Evolutionary conservation across 2,797 vertebrate species (phyloP).

Genomic region (Catamblyrhynchus diadema): DNA sequence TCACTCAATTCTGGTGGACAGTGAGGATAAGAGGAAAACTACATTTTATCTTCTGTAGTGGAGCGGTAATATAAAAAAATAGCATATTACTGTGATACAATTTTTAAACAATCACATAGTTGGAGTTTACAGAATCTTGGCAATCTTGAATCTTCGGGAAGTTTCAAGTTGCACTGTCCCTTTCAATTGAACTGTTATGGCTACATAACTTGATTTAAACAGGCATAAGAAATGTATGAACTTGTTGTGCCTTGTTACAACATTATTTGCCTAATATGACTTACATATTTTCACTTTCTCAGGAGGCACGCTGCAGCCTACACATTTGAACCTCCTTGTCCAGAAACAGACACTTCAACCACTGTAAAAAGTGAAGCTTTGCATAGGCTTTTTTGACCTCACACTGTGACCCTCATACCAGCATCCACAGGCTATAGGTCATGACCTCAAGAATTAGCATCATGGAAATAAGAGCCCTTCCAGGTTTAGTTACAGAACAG

Average conservation of each 20-base stretch:
- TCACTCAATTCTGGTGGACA: neutral
- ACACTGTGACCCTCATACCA: constrained; percentile 68
- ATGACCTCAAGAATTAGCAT: constrained; percentile 72
- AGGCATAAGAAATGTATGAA: neutral
- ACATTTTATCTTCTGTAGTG: neutral
- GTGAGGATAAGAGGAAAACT: neutral
- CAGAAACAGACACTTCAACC: constrained; percentile 35
- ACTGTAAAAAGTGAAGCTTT: constrained; percentile 23
- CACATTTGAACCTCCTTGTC: constrained; percentile 11
- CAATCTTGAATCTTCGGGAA: neutral
- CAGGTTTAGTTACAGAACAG: constrained; percentile 65
- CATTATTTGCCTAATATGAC: constrained; percentile 2
- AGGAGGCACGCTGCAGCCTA: neutral
- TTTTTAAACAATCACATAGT: neutral
- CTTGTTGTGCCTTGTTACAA: constrained; percentile 37
- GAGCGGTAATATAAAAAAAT: neutral
- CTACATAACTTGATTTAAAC: neutral
- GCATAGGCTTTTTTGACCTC: constrained; percentile 67
- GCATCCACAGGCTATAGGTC: constrained; percentile 70
- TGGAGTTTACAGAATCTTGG: neutral
- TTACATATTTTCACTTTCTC: constrained; percentile 52
- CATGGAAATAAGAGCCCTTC: constrained; percentile 59
- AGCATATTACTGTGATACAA: neutral
- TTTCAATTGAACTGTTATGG: neutral
- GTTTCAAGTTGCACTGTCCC: neutral